Conservation (phyloP, 2,113 vertebrate species). For the Salminus brasiliensis region DNA sequence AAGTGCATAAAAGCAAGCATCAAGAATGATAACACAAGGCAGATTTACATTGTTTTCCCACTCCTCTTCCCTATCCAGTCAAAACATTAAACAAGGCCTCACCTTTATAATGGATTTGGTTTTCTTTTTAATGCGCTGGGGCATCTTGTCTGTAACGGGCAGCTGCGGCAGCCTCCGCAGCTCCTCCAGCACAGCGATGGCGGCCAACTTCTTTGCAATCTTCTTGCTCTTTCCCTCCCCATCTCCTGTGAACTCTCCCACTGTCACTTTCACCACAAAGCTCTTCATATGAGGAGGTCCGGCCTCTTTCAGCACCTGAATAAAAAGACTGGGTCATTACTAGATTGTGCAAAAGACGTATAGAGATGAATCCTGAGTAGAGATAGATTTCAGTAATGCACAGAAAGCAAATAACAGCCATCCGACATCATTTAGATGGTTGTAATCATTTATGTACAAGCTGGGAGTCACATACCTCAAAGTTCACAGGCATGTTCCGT, state of each 20-base stretch:
- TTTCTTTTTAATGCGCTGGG: conserved; percentile 99
- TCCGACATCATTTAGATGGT: background rate
- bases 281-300: conserved; percentile 98
- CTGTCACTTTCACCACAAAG: conserved; percentile 89
- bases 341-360: background rate
- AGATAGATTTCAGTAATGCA: background rate
- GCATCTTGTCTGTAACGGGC: conserved; percentile 87
- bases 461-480: conserved; percentile 82
- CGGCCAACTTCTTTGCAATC: conserved; percentile 96
- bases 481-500: conserved; percentile 97
- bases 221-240: conserved; percentile 99
- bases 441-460: background rate
- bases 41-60: background rate
- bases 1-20: background rate
- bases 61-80: background rate
- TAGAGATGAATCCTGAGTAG: background rate
- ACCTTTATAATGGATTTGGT: conserved; percentile 96
- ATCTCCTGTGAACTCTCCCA: conserved; percentile 91
- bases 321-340: background rate
- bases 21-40: background rate
- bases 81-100: conserved; percentile 35
- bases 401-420: background rate
- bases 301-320: conserved; percentile 93
- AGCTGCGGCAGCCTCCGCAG: conserved; percentile 89
- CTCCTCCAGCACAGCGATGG: conserved; percentile 88